Evolutionary conservation across 2,113 vertebrate species (phyloP).

Genomic region (Penelope pileata): DNA sequence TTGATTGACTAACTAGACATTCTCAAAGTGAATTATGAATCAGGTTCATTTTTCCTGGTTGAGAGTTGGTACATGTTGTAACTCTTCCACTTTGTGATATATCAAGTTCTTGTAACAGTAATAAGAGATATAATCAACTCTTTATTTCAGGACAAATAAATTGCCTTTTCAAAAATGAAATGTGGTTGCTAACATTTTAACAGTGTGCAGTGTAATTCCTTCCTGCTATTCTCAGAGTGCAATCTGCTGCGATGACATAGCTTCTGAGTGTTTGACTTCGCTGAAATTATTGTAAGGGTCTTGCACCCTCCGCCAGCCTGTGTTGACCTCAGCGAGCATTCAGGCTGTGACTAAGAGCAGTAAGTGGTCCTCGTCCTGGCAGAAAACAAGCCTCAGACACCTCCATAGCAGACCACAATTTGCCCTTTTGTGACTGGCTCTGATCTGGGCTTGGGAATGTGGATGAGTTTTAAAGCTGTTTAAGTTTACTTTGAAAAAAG

Average conservation of each 20-base stretch:
- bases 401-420: neutral
- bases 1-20: constrained; percentile 98
- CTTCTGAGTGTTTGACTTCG: constrained; percentile 59
- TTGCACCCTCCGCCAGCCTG: neutral
- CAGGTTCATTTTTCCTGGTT: constrained; percentile 80
- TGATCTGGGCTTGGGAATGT: neutral
- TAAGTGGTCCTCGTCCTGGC: neutral
- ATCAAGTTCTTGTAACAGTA: constrained; percentile 78
- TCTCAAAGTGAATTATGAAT: constrained; percentile 91
- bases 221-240: constrained; percentile 45
- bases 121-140: constrained; percentile 79
- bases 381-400: neutral
- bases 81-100: constrained; percentile 77
- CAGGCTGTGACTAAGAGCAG: neutral
- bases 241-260: constrained; percentile 55
- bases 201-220: constrained; percentile 60
- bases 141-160: constrained; percentile 79
- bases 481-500: constrained; percentile 10
- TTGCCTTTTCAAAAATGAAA: constrained; percentile 77
- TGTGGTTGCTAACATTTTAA: constrained; percentile 75
- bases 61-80: constrained; percentile 78
- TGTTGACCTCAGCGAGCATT: neutral
- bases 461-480: constrained; percentile 9
- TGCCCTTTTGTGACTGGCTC: constrained; percentile 15
- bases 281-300: constrained; percentile 40